Evolutionary conservation across 2,113 vertebrate genomes (phyloP).

Genomic region (Paratilapia polleni): DNA sequence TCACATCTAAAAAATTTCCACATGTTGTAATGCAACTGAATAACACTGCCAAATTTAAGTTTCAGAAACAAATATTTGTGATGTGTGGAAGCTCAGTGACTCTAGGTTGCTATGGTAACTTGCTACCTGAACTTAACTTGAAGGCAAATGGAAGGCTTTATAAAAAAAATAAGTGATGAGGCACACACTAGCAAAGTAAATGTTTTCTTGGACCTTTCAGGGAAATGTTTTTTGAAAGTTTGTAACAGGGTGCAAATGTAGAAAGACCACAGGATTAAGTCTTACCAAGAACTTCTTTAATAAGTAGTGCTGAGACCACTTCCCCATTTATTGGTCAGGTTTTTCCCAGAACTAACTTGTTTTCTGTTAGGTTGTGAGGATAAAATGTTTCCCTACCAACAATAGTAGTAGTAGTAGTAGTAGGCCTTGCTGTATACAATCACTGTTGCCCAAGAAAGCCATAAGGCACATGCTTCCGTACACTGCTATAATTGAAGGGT

Average conservation of each 20-base stretch:
- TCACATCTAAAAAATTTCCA: not conserved
- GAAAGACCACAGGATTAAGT: not conserved
- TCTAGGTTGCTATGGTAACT: not conserved
- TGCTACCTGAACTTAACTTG: not conserved
- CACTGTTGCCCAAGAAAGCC: too few relatives aligned
- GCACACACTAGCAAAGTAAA: not conserved
- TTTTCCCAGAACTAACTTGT: not conserved
- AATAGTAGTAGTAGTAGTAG: too few relatives aligned
- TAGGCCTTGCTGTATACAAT: too few relatives aligned
- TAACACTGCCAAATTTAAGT: not conserved
- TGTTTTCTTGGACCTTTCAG: not conserved
- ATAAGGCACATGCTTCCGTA: too few relatives aligned
- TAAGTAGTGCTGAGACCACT: not conserved
- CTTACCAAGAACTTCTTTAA: not conserved
- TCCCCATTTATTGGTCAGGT: not conserved
- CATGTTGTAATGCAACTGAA: not conserved
- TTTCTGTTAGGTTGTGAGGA: too few relatives aligned
- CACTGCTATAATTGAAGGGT: too few relatives aligned
- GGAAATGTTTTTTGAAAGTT: not conserved
- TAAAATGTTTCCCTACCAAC: too few relatives aligned
- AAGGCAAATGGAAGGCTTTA: constrained; percentile 6
- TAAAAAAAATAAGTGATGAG: not conserved
- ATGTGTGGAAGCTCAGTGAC: not conserved
- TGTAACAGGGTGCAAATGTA: not conserved
- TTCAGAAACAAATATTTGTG: not conserved